phyloP scores from a whole-genome alignment of 2,888 invertebrate genomes.

The Melanchra persicariae region DNA sequence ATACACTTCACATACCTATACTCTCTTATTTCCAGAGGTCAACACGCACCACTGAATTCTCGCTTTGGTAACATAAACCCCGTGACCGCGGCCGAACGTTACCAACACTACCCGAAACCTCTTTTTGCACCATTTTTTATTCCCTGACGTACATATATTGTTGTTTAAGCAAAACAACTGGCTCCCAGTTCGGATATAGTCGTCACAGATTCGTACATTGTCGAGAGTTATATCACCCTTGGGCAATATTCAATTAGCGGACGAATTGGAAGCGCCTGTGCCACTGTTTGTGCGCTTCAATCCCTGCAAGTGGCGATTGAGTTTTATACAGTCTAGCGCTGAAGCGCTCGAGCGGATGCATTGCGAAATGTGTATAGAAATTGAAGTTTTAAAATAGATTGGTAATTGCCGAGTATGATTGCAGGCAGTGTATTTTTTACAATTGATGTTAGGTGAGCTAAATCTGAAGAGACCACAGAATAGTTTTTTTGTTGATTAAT shows the following conservation, averaged over 20 bases:
- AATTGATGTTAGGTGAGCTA: background rate
- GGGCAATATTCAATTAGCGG: conserved; percentile 80
- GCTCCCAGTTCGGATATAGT: conserved; percentile 74
- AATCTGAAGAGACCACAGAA: background rate
- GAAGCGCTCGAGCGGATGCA: conserved; percentile 46
- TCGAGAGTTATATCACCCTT: conserved; percentile 74
- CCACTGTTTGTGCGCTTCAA: conserved; percentile 63
- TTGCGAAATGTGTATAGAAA: conserved; percentile 46
- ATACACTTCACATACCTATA: background rate
- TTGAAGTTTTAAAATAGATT: conserved; percentile 36
- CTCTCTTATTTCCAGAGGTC: conserved; percentile 19
- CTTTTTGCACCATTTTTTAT: conserved; percentile 61
- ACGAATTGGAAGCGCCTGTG: conserved; percentile 57
- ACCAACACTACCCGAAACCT: conserved; percentile 54
- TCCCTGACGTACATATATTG: conserved; percentile 77
- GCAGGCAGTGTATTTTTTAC: conserved; percentile 6
- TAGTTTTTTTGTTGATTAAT: no score
- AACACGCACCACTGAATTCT: conserved; percentile 19
- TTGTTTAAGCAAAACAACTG: conserved; percentile 80
- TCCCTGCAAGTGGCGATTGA: conserved; percentile 64
- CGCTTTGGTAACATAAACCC: conserved; percentile 44
- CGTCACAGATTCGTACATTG: conserved; percentile 71
- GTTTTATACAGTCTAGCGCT: conserved; percentile 40
- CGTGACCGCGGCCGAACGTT: conserved; percentile 26
- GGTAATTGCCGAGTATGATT: conserved; percentile 8